Conservation (phyloP, 2,888 invertebrate genomes). For the Notodonta ziczac region DNA sequence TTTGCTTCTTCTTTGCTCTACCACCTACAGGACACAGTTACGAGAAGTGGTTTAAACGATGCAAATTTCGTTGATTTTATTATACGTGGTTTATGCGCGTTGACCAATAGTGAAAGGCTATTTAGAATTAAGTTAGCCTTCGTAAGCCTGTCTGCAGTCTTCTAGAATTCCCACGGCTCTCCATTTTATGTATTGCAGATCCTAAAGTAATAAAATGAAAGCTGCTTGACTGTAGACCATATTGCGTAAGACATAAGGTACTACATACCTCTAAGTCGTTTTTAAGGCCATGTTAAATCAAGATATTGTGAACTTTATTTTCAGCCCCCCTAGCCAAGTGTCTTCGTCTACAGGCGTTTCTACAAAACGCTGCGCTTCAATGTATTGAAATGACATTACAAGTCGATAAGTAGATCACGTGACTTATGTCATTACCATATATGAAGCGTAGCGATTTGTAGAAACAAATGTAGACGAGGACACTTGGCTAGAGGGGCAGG, state of each 20-base stretch:
- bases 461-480: no score
- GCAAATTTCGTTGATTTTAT: conserved; percentile 4
- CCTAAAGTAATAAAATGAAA: not conserved
- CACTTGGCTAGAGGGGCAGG: no score
- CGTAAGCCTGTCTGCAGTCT: not conserved
- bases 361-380: no score
- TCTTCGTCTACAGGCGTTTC: no score
- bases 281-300: no score
- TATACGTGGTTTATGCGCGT: not conserved
- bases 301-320: no score
- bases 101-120: conserved; percentile 4
- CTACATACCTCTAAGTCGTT: not conserved
- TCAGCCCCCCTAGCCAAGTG: no score
- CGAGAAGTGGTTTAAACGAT: not conserved
- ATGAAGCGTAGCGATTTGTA: no score
- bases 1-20: no score
- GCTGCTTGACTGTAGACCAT: not conserved
- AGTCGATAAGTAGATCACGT: no score
- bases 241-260: not conserved
- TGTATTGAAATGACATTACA: no score
- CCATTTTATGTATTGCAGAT: not conserved
- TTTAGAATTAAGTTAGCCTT: not conserved
- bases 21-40: not conserved
- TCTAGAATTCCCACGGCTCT: conserved; percentile 2
- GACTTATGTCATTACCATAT: no score